These are phyloP conservation scores for Dolichoris vasculosae DNA, from an alignment of 1,140 invertebrate genomes.

Conservation along the genomic window DNA sequence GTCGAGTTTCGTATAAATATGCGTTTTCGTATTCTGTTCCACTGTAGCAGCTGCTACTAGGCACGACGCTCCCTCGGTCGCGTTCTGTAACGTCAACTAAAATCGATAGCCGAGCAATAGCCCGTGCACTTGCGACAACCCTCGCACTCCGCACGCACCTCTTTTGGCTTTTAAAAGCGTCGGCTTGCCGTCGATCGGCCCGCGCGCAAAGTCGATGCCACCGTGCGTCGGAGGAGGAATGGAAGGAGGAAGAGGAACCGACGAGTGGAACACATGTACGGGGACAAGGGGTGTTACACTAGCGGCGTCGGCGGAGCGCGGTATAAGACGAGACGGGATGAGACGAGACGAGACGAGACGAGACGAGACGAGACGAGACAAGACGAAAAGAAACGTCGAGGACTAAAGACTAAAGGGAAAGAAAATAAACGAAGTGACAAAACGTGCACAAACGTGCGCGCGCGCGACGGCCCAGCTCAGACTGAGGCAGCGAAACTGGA, in stretches of 20 bases:
- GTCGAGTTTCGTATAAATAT: background rate
- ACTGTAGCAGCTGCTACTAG: too few species aligned
- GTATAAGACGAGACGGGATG: too few species aligned
- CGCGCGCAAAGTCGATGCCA: too few species aligned
- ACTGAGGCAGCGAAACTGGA: constrained; percentile 59
- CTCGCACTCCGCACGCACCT: too few species aligned
- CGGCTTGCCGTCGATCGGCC: too few species aligned
- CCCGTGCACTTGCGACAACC: background rate
- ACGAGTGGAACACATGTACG: background rate
- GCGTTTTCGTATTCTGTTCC: background rate
- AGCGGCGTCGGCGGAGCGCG: too few species aligned
- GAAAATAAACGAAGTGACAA: constrained; percentile 69
- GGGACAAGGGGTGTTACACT: background rate
- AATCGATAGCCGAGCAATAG: background rate
- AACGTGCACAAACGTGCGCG: constrained; percentile 41
- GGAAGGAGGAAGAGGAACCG: background rate
- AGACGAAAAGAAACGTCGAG: constrained; percentile 58
- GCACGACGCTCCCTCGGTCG: background rate
- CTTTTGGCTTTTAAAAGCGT: too few species aligned
- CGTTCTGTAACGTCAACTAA: background rate
- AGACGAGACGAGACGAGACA: too few species aligned
- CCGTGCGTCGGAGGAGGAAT: too few species aligned
- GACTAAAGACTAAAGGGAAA: constrained; percentile 72
- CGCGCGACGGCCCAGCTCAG: constrained; percentile 70
- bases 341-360: too few species aligned